Percentiles rank a stretch among this genome's conserved stretches.
phyloP scores from a whole-genome alignment of 2,888 invertebrate genomes.

The Pyrocoelia pectoralis region DNA sequence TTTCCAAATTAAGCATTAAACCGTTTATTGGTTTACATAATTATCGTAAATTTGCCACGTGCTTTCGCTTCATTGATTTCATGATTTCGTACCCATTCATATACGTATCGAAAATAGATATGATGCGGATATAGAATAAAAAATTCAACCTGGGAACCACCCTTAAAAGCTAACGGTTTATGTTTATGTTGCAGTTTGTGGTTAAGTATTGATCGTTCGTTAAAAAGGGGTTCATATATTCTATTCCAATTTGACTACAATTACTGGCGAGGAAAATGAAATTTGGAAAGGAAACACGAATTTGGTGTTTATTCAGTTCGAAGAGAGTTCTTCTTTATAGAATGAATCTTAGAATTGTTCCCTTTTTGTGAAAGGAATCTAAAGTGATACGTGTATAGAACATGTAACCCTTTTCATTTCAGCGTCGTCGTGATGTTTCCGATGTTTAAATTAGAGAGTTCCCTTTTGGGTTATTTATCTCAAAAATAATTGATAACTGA shows the following conservation, averaged over 20 bases:
- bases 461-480: too few relatives aligned
- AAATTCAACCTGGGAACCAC: neutral
- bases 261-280: neutral
- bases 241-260: neutral
- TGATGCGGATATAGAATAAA: neutral
- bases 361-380: too few relatives aligned
- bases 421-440: too few relatives aligned
- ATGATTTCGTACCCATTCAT: neutral
- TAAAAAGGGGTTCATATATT: neutral
- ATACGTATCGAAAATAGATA: neutral
- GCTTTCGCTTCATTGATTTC: conserved; percentile 1
- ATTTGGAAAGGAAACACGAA: neutral
- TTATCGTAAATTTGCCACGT: neutral
- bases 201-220: neutral
- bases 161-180: neutral
- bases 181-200: neutral
- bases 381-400: too few relatives aligned
- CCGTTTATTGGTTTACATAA: neutral
- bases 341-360: neutral
- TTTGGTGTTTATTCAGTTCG: neutral
- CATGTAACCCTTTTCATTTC: too few relatives aligned
- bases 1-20: neutral
- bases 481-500: too few relatives aligned
- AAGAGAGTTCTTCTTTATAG: neutral
- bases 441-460: too few relatives aligned